Percentiles rank a stretch among this genome's conserved stretches.
Conservation (phyloP, 2,113 vertebrate genomes). For the Melanostigma gelatinosum region DNA sequence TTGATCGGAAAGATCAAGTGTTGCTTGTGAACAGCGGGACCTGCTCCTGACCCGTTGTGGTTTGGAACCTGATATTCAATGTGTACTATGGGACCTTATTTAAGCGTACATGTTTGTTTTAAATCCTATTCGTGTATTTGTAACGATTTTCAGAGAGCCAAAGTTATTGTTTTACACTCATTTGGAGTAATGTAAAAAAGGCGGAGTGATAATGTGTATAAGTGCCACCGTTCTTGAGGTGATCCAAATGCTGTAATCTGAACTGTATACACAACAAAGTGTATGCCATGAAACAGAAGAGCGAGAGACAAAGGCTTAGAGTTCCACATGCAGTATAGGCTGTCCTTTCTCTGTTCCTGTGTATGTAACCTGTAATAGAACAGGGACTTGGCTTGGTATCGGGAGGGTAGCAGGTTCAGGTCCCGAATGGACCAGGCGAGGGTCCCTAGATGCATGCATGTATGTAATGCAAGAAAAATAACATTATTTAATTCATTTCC, state of each 20-base stretch:
- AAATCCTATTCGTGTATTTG: background rate
- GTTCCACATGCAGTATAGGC: background rate
- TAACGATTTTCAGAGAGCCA: background rate
- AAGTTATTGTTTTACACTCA: background rate
- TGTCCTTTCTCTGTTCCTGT: slow-evolving; percentile 2
- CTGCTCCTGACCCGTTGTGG: background rate
- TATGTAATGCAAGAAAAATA: background rate
- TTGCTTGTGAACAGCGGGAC: background rate
- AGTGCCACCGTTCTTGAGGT: background rate
- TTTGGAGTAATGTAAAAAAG: background rate
- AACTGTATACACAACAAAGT: slow-evolving; percentile 66
- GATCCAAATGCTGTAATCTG: slow-evolving; percentile 12
- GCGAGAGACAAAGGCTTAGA: background rate
- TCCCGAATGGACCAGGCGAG: background rate
- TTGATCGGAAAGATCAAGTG: background rate
- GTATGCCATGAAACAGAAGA: slow-evolving; percentile 52
- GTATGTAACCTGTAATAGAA: background rate
- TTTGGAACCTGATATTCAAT: background rate
- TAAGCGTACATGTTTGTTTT: background rate
- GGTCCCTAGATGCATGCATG: background rate
- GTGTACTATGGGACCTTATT: no score
- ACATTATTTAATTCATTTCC: background rate
- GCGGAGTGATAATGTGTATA: background rate
- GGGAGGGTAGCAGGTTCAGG: background rate
- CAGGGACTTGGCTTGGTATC: background rate